Conservation (phyloP, 2,113 vertebrate species). For the Zootoca vivipara region DNA sequence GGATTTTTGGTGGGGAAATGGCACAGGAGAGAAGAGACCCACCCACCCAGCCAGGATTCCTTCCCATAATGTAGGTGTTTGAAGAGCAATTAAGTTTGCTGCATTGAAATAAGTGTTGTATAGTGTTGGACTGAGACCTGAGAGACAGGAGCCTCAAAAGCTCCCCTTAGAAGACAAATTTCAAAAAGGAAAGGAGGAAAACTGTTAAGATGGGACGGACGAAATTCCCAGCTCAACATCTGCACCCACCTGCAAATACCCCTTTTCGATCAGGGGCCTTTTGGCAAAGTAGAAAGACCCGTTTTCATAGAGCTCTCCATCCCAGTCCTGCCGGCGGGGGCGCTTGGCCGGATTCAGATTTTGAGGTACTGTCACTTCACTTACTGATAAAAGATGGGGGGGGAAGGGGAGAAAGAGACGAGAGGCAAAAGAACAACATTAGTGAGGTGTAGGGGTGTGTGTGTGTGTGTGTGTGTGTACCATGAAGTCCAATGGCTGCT, state of each 20-base stretch:
- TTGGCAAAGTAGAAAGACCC: conserved; percentile 93
- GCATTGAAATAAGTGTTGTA: too few species aligned
- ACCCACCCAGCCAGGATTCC: too few species aligned
- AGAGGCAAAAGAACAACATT: neutral
- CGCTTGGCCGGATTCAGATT: conserved; percentile 85
- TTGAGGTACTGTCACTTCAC: conserved; percentile 76
- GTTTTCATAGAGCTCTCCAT: conserved; percentile 93
- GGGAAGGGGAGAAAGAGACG: neutral
- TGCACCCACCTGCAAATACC: conserved; percentile 85
- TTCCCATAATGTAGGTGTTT: neutral
- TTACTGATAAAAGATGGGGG: conserved; percentile 51
- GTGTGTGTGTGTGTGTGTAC: too few species aligned
- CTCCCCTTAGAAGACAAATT: neutral
- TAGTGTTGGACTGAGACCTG: too few species aligned
- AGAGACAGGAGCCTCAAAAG: neutral
- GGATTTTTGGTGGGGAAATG: neutral
- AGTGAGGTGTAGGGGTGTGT: too few species aligned
- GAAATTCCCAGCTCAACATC: neutral
- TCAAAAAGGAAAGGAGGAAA: neutral
- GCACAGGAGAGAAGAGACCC: too few species aligned
- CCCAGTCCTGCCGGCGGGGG: conserved; percentile 92
- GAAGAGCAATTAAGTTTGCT: neutral
- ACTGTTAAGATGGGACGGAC: neutral
- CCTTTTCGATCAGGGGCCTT: conserved; percentile 78
- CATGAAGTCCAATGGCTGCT: too few species aligned